Evolutionary conservation across 1,140 invertebrate genomes (phyloP).

Genomic region (Listronotus bonariensis): DNA sequence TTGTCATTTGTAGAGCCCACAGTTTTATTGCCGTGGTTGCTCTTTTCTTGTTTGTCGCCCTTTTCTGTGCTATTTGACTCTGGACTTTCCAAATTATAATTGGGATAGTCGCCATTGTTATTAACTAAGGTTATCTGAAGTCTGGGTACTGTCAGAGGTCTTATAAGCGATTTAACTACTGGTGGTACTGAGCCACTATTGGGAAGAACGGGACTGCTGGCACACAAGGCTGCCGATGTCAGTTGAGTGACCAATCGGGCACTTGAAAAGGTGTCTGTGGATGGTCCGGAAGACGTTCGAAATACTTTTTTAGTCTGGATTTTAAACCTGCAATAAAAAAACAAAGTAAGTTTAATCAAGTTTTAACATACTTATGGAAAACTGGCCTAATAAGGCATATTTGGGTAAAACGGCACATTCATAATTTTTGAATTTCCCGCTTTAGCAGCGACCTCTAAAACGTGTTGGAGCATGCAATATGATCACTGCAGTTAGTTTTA

Average conservation of each 20-base stretch:
- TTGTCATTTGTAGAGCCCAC: conserved; percentile 13
- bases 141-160: conserved; percentile 65
- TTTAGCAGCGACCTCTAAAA: too few species aligned
- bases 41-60: background rate
- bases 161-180: conserved; percentile 62
- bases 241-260: conserved; percentile 63
- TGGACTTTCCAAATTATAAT: conserved; percentile 28
- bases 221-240: conserved; percentile 66
- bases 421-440: too few species aligned
- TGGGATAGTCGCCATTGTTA: conserved; percentile 48
- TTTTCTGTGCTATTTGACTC: background rate
- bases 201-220: conserved; percentile 66
- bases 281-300: conserved; percentile 60
- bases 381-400: too few species aligned
- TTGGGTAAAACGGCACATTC: too few species aligned
- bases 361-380: too few species aligned
- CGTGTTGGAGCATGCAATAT: too few species aligned
- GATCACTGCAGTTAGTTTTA: too few species aligned
- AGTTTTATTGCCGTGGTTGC: conserved; percentile 1
- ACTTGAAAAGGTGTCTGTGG: conserved; percentile 55
- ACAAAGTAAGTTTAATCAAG: too few species aligned
- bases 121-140: conserved; percentile 58
- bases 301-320: conserved; percentile 65
- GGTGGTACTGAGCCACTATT: conserved; percentile 57
- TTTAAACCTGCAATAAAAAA: conserved; percentile 46